Percentiles rank a stretch among this genome's conserved stretches.
phyloP scores from a whole-genome alignment of 2,888 invertebrate species.

The Dicranocentrus wangi region DNA sequence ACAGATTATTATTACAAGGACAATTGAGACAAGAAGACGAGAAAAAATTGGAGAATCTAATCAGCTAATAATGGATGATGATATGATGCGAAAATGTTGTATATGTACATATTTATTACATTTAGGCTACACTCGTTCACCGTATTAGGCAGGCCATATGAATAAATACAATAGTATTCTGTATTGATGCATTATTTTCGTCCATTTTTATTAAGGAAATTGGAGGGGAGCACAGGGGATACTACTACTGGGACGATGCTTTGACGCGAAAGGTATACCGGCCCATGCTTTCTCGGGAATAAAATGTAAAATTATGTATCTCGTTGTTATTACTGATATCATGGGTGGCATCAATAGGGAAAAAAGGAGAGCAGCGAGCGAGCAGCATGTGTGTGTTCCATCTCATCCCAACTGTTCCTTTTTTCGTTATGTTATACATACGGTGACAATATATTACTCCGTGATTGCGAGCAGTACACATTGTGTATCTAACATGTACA shows the following conservation, averaged over 20 bases:
- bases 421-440: background rate
- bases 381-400: constrained; percentile 48
- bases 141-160: constrained; percentile 14
- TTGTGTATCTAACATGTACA: background rate
- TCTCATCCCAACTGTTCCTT: constrained; percentile 43
- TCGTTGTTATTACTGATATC: constrained; percentile 6
- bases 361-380: constrained; percentile 5
- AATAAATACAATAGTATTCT: constrained; percentile 45
- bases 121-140: background rate
- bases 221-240: constrained; percentile 19
- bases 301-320: constrained; percentile 17
- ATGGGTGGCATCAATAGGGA: background rate
- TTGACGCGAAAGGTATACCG: constrained; percentile 44
- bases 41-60: constrained; percentile 42
- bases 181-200: constrained; percentile 3
- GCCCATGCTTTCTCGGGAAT: background rate
- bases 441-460: constrained; percentile 43
- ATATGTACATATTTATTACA: constrained; percentile 17
- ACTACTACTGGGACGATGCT: too few species aligned
- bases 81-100: constrained; percentile 54
- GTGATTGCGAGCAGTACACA: constrained; percentile 3
- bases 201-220: constrained; percentile 47
- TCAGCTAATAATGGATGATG: constrained; percentile 59
- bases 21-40: constrained; percentile 33
- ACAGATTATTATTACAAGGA: background rate